A percentile compares a stretch with the other conserved stretches of the same genome.
Evolutionary conservation across 2,113 vertebrate genomes (phyloP).

Genomic region (Taxidea taxus): DNA sequence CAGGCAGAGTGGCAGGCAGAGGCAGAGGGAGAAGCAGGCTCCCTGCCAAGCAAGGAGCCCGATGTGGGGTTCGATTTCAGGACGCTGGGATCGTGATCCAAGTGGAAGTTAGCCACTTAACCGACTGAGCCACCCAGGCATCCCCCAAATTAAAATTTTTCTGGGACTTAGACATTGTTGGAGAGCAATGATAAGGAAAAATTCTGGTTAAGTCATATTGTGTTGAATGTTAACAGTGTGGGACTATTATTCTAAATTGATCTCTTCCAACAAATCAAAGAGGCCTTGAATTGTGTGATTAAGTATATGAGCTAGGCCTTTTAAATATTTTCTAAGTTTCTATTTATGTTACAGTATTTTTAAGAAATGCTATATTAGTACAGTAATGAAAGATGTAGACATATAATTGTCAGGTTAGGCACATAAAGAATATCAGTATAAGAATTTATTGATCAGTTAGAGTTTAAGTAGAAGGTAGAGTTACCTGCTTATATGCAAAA

Average conservation of each 20-base stretch:
- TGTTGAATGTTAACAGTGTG: not conserved
- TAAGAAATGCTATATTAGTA: not conserved
- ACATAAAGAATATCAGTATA: not conserved
- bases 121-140: no score
- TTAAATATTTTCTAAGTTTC: not conserved
- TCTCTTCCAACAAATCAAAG: not conserved
- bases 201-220: not conserved
- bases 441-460: not conserved
- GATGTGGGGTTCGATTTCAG: no score
- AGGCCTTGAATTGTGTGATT: not conserved
- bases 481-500: not conserved
- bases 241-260: not conserved
- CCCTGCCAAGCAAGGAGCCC: no score
- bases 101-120: no score
- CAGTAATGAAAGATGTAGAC: not conserved
- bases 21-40: no score
- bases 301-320: not conserved
- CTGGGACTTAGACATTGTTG: not conserved
- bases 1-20: no score
- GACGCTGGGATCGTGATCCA: no score
- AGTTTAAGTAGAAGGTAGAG: not conserved
- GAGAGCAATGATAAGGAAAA: not conserved
- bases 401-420: not conserved
- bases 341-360: not conserved
- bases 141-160: not conserved